Conservation (phyloP, 1,140 invertebrate genomes). For the Battus philenor region DNA sequence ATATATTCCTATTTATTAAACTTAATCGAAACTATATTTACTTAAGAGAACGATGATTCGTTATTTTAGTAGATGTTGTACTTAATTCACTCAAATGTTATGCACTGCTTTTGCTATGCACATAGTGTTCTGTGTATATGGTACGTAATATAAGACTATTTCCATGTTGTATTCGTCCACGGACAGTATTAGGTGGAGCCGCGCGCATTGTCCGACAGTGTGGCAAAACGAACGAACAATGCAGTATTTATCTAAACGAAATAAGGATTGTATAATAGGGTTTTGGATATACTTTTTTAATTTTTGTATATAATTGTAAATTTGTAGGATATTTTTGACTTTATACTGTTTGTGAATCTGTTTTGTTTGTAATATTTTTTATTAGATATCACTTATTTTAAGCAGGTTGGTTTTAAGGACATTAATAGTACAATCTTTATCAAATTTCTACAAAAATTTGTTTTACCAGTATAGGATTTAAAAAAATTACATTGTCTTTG, state of each 20-base stretch:
- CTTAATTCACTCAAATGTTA: conserved; percentile 40
- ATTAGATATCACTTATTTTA: conserved; percentile 18
- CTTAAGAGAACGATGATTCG: conserved; percentile 2
- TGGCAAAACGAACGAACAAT: conserved; percentile 37
- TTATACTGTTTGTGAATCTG: conserved; percentile 51
- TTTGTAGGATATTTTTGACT: conserved; percentile 52
- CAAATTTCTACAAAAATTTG: conserved; percentile 3
- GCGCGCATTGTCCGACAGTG: conserved; percentile 30
- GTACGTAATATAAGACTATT: conserved; percentile 36
- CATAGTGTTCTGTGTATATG: conserved; percentile 39
- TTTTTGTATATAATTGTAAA: conserved; percentile 71
- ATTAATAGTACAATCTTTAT: conserved; percentile 14
- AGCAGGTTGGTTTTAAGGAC: conserved; percentile 13
- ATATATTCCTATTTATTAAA: conserved; percentile 15
- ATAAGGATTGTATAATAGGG: conserved; percentile 50
- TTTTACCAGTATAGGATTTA: no score
- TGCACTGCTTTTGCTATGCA: conserved; percentile 40
- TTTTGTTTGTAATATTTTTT: conserved; percentile 54
- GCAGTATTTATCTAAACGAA: conserved; percentile 52
- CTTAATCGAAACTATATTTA: conserved; percentile 15
- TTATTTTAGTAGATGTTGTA: conserved; percentile 28
- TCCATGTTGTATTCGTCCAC: conserved; percentile 35
- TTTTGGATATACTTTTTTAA: conserved; percentile 61
- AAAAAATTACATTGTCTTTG: no score
- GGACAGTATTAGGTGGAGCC: conserved; percentile 39